Evolutionary conservation across 2,797 vertebrate species (phyloP).

Genomic region (Siniperca obscura): DNA sequence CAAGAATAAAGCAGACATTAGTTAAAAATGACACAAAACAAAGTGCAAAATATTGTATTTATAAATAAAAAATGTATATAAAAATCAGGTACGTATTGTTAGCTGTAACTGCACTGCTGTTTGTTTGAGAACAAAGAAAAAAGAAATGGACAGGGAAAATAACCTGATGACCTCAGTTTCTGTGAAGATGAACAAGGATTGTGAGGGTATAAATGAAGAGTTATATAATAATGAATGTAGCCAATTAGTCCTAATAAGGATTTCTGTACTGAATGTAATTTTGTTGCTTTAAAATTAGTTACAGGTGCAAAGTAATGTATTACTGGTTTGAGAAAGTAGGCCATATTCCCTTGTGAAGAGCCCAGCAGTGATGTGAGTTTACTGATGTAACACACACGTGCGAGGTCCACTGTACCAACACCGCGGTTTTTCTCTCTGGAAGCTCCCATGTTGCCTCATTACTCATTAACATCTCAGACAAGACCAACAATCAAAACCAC

Average conservation of each 20-base stretch:
- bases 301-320: slow-evolving; percentile 17
- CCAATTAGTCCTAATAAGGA: slow-evolving; percentile 11
- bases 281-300: slow-evolving; percentile 4
- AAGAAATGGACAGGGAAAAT: background rate
- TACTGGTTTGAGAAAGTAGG: background rate
- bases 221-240: slow-evolving; percentile 11
- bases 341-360: slow-evolving; percentile 3
- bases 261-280: background rate
- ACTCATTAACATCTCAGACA: slow-evolving; percentile 42
- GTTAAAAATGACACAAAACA: background rate
- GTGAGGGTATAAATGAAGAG: background rate
- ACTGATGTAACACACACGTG: slow-evolving; percentile 39
- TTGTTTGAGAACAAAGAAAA: background rate
- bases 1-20: background rate
- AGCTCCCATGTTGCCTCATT: slow-evolving; percentile 52
- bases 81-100: background rate
- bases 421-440: slow-evolving; percentile 16
- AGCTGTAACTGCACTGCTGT: background rate
- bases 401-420: background rate
- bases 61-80: background rate
- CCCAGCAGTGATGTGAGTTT: slow-evolving; percentile 1
- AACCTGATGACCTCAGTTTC: background rate
- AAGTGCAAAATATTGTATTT: background rate
- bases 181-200: background rate
- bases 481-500: slow-evolving; percentile 58